These are phyloP conservation scores for Melipona quadrifasciata DNA, from an alignment of 1,140 invertebrate genomes.

Conservation along the genomic window DNA sequence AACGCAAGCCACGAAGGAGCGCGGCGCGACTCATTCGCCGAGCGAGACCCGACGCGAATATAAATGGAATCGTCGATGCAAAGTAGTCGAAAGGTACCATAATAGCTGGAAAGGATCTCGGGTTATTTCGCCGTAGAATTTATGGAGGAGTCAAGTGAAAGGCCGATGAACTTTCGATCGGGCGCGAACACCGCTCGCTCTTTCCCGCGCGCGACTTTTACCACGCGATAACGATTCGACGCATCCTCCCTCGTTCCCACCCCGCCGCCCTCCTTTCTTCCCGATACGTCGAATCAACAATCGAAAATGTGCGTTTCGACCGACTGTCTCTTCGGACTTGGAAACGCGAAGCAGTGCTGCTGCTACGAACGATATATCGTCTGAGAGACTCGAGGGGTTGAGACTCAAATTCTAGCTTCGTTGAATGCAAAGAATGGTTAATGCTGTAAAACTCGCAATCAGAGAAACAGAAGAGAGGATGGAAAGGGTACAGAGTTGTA, in stretches of 20 bases:
- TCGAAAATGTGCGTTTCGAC: not conserved
- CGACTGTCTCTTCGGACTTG: no score
- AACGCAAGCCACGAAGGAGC: constrained; percentile 58
- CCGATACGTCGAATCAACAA: not conserved
- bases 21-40: constrained; percentile 53
- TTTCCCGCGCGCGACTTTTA: constrained; percentile 12
- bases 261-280: not conserved
- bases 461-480: no score
- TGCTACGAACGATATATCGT: no score
- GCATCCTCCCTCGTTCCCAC: not conserved
- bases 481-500: no score
- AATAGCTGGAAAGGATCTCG: constrained; percentile 46
- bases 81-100: constrained; percentile 48
- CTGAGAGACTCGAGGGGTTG: no score
- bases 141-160: constrained; percentile 42
- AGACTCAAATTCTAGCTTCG: no score
- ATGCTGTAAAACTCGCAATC: no score
- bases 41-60: constrained; percentile 45
- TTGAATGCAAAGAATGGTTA: no score
- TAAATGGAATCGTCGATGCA: constrained; percentile 62
- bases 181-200: not conserved
- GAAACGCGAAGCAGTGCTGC: no score
- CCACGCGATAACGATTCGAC: not conserved
- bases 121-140: constrained; percentile 33
- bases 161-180: constrained; percentile 48